Percentiles rank a stretch among this genome's conserved stretches.
phyloP scores from a whole-genome alignment of 2,797 vertebrate genomes.

The Characodon lateralis region DNA sequence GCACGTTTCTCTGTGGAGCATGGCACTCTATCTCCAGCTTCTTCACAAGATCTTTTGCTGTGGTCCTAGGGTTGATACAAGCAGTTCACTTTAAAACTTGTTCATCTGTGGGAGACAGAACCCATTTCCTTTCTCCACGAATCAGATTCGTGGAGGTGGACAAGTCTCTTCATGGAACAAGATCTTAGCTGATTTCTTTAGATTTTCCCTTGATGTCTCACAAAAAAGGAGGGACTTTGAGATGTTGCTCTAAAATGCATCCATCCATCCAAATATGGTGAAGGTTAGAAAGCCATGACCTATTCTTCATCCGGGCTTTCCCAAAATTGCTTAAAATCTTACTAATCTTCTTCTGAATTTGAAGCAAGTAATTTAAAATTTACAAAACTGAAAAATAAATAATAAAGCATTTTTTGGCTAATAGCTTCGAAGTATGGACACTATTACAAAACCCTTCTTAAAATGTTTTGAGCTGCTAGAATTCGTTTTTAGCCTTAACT shows the following conservation, averaged over 20 bases:
- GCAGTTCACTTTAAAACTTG: not conserved
- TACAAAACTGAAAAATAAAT: not conserved
- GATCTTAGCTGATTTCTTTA: not conserved
- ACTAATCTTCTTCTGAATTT: not conserved
- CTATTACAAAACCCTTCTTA: no score
- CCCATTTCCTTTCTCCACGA: not conserved
- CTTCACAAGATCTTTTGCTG: not conserved
- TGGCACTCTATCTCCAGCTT: not conserved
- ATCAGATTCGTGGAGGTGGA: not conserved
- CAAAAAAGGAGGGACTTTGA: not conserved
- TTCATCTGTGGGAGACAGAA: no score
- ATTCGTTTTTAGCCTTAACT: not conserved
- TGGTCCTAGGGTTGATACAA: no score
- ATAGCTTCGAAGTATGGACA: no score
- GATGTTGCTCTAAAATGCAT: not conserved
- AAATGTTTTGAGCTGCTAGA: not conserved
- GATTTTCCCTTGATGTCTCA: not conserved
- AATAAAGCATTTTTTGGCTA: not conserved
- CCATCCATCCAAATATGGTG: not conserved
- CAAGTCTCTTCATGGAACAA: not conserved
- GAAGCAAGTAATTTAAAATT: not conserved
- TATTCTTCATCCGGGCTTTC: not conserved
- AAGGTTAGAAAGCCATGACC: not conserved
- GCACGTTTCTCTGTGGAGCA: not conserved
- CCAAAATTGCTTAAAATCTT: not conserved